These are phyloP conservation scores for Girardia tigrina DNA, from an alignment of 2,888 invertebrate genomes.

Conservation along the genomic window DNA sequence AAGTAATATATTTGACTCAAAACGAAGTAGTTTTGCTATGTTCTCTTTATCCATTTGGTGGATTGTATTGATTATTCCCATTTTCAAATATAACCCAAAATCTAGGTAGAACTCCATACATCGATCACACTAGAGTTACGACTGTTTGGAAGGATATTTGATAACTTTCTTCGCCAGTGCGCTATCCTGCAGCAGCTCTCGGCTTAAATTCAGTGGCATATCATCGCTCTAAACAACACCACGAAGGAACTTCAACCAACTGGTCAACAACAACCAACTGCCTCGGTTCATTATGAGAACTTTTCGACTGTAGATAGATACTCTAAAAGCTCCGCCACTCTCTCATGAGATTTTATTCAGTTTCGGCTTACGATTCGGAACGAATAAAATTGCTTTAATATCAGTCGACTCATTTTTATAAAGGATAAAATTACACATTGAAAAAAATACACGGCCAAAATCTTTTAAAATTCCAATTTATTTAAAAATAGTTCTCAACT, in stretches of 20 bases:
- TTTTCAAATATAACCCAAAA: constrained; percentile 79
- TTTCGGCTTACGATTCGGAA: no score
- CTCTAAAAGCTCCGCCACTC: no score
- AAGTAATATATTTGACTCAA: constrained; percentile 70
- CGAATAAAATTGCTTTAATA: constrained; percentile 74
- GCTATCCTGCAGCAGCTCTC: constrained; percentile 85
- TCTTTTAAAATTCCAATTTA: no score
- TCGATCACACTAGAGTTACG: constrained; percentile 66
- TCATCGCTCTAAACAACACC: constrained; percentile 97
- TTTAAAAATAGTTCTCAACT: no score
- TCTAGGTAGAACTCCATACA: constrained; percentile 76
- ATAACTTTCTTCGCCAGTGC: constrained; percentile 58
- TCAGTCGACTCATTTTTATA: no score
- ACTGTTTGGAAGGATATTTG: constrained; percentile 60
- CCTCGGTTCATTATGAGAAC: constrained; percentile 69
- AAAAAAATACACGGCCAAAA: no score
- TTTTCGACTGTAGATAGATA: constrained; percentile 75
- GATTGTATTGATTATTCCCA: constrained; percentile 74
- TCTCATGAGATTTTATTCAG: no score
- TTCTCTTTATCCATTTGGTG: constrained; percentile 74
- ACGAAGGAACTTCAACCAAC: constrained; percentile 86
- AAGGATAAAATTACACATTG: no score
- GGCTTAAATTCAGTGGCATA: constrained; percentile 85
- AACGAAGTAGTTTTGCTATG: constrained; percentile 60
- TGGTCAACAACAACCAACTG: constrained; percentile 77